Percentiles rank a stretch among this genome's conserved stretches.
phyloP scores from a whole-genome alignment of 1,140 invertebrate genomes.

The Brachystomella parvula region DNA sequence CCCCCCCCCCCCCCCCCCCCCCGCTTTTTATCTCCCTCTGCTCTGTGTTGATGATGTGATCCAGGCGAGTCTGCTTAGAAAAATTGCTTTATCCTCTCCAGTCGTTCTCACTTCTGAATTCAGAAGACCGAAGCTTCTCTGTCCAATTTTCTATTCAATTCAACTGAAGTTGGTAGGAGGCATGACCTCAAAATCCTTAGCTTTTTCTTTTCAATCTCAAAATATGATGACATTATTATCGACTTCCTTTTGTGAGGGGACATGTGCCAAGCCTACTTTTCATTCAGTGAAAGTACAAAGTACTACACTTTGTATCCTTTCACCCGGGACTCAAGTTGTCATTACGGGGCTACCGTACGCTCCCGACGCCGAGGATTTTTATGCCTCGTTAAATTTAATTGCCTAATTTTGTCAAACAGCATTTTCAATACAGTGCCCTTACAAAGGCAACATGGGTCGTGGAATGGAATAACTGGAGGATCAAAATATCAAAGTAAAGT shows the following conservation, averaged over 20 bases:
- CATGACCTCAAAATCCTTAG: conserved; percentile 6
- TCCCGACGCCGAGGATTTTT: background rate
- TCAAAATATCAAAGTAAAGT: too few species aligned
- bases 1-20: too few species aligned
- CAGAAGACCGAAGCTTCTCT: background rate
- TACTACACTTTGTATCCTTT: background rate
- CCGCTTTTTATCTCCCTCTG: too few species aligned
- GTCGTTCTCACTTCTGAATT: background rate
- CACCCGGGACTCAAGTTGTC: background rate
- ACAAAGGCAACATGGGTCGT: background rate
- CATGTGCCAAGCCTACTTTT: background rate
- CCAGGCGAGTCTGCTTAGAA: too few species aligned
- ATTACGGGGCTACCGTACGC: background rate
- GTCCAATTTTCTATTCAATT: conserved; percentile 4
- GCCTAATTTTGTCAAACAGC: background rate
- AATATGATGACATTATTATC: conserved; percentile 9
- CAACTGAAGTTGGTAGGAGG: background rate
- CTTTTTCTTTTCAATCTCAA: conserved; percentile 7
- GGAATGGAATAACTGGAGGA: too few species aligned
- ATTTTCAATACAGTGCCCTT: background rate
- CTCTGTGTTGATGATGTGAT: too few species aligned
- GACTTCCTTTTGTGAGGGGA: background rate
- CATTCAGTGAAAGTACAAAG: background rate
- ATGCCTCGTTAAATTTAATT: conserved; percentile 7
- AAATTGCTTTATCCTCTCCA: background rate